Conservation (phyloP, 2,888 invertebrate genomes). For the Spisula solida region DNA sequence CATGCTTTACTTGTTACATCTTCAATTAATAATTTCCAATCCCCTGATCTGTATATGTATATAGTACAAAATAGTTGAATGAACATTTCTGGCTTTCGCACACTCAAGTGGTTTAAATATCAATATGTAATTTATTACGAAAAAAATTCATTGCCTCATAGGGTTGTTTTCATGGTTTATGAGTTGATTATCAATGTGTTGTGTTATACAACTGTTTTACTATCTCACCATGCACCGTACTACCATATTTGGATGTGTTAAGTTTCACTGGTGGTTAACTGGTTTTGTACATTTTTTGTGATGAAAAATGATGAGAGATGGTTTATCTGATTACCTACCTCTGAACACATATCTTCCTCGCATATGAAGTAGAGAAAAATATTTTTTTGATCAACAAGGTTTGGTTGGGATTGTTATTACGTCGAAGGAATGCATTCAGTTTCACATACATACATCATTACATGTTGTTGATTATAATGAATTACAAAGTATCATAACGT, state of each 20-base stretch:
- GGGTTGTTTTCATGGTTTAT: background rate
- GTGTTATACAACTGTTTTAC: constrained; percentile 7
- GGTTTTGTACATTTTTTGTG: background rate
- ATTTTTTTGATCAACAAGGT: background rate
- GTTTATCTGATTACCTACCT: background rate
- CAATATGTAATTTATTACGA: background rate
- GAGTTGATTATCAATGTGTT: background rate
- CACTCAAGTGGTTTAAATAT: background rate
- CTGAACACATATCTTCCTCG: background rate
- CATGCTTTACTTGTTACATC: too few relatives aligned
- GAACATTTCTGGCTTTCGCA: background rate
- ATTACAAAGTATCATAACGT: too few relatives aligned
- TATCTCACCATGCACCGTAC: background rate
- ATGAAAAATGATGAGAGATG: constrained; percentile 5
- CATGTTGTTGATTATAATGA: too few relatives aligned
- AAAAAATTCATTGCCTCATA: background rate
- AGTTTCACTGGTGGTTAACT: background rate
- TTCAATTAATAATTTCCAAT: too few relatives aligned
- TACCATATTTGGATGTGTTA: constrained; percentile 2
- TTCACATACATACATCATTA: background rate
- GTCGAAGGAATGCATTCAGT: background rate
- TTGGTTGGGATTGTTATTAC: background rate
- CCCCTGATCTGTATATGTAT: too few relatives aligned
- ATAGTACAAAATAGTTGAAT: too few relatives aligned
- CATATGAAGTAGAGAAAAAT: background rate